Conservation (phyloP, 23 tunicate genomes). For the Aplidium turbinatum region DNA sequence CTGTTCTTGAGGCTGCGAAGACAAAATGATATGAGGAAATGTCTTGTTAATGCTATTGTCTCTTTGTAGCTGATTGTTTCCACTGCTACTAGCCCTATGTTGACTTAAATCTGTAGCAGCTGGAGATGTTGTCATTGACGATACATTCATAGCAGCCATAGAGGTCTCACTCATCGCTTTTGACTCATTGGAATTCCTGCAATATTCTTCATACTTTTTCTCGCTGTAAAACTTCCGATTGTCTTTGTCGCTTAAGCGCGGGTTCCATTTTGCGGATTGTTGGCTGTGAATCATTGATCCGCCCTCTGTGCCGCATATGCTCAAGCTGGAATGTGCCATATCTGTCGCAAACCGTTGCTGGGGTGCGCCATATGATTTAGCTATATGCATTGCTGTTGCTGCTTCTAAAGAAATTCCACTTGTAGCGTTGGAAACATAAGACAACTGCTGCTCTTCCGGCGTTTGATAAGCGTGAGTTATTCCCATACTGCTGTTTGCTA, state of each 20-base stretch:
- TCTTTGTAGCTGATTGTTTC: slow-evolving; percentile 7
- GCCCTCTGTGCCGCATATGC: slow-evolving; percentile 38
- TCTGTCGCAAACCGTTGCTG: too few species aligned
- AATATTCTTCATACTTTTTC: slow-evolving; percentile 20
- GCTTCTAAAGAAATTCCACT: too few species aligned
- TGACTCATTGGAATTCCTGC: too few species aligned
- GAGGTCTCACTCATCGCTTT: too few species aligned
- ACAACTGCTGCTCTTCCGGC: too few species aligned
- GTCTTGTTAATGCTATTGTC: slow-evolving; percentile 16
- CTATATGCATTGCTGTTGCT: too few species aligned
- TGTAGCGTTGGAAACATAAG: too few species aligned
- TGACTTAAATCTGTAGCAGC: slow-evolving; percentile 25
- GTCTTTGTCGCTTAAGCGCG: slow-evolving; percentile 11
- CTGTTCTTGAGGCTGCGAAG: background rate
- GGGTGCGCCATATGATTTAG: too few species aligned
- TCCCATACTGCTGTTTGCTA: too few species aligned
- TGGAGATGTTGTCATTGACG: background rate
- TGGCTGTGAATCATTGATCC: slow-evolving; percentile 46
- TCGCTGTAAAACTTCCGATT: slow-evolving; percentile 14
- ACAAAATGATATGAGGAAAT: slow-evolving; percentile 12
- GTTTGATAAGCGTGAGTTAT: too few species aligned
- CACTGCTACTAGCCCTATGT: background rate
- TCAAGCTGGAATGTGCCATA: slow-evolving; percentile 41
- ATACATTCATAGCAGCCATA: slow-evolving; percentile 13
- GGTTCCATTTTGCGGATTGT: slow-evolving; percentile 27